Conservation (phyloP, 2,888 invertebrate species). For the Chrysolina americana region DNA sequence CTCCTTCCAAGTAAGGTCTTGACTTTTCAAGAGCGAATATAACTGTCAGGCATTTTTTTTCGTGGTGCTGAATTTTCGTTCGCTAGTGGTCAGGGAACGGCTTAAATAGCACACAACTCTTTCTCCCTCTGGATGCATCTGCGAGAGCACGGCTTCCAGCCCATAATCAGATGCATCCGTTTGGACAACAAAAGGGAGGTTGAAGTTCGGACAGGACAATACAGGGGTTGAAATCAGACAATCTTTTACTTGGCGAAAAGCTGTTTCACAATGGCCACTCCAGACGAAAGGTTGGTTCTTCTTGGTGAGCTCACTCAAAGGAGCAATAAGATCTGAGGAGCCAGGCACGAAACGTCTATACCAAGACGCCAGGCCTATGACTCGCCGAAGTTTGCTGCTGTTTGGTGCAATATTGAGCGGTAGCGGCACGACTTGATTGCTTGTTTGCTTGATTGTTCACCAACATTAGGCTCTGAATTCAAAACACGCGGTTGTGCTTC, state of each 20-base stretch:
- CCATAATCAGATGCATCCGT: slow-evolving; percentile 3
- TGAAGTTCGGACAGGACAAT: slow-evolving; percentile 2
- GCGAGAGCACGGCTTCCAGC: no score
- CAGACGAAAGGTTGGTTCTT: slow-evolving; percentile 2
- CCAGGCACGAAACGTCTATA: neutral
- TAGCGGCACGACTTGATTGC: no score
- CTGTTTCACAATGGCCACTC: neutral
- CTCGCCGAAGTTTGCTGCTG: neutral
- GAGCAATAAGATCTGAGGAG: no score
- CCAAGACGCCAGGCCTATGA: neutral
- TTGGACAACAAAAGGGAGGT: neutral
- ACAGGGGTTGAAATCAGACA: neutral
- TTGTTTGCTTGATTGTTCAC: no score
- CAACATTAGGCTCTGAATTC: no score
- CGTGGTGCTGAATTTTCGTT: neutral
- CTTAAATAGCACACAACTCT: neutral
- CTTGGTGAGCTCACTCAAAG: slow-evolving; percentile 1
- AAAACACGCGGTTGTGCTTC: no score
- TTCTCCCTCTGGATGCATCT: slow-evolving; percentile 5
- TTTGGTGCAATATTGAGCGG: no score
- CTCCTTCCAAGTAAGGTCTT: no score
- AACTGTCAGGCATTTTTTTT: no score
- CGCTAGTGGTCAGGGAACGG: neutral
- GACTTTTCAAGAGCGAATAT: no score
- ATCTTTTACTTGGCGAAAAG: neutral